Percentiles rank a stretch among this genome's conserved stretches.
These are phyloP conservation scores for Fistularia commersonii DNA, from an alignment of 2,797 vertebrate species.

Conservation along the genomic window DNA sequence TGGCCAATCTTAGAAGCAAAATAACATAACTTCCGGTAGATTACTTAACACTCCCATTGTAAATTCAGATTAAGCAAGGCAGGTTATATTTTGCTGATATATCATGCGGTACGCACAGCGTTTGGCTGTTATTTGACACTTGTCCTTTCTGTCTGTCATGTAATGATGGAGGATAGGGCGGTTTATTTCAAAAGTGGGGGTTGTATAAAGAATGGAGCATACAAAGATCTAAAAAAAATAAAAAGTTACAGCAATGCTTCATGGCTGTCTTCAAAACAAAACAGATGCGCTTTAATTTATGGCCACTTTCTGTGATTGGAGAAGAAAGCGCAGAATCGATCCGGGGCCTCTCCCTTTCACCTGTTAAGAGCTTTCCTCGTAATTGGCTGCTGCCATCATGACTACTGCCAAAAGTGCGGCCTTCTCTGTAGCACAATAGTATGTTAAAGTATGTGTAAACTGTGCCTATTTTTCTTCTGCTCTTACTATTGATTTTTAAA, in stretches of 20 bases:
- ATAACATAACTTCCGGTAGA: conserved; percentile 56
- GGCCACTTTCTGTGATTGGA: conserved; percentile 97
- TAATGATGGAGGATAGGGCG: conserved; percentile 56
- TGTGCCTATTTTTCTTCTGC: conserved; percentile 81
- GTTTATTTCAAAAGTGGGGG: conserved; percentile 38
- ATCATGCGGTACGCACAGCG: conserved; percentile 45
- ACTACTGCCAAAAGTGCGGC: conserved; percentile 82
- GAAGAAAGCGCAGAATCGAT: conserved; percentile 90
- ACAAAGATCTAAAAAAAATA: conserved; percentile 44
- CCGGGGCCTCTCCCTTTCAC: conserved; percentile 86
- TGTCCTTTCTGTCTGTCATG: conserved; percentile 63
- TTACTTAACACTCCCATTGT: conserved; percentile 53
- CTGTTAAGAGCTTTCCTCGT: conserved; percentile 97
- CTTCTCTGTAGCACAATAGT: conserved; percentile 81
- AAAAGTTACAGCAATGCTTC: conserved; percentile 65
- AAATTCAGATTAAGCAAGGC: conserved; percentile 58
- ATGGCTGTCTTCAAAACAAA: conserved; percentile 80
- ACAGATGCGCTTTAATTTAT: conserved; percentile 96
- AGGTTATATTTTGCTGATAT: conserved; percentile 54
- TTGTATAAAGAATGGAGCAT: conserved; percentile 39
- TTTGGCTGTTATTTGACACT: conserved; percentile 66
- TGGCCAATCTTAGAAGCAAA: conserved; percentile 24
- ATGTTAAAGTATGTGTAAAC: conserved; percentile 92
- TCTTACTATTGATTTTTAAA: conserved; percentile 95
- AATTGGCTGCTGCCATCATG: conserved; percentile 84